Evolutionary conservation across 2,888 invertebrate species (phyloP).

Genomic region (Carpatolechia fugitivella): DNA sequence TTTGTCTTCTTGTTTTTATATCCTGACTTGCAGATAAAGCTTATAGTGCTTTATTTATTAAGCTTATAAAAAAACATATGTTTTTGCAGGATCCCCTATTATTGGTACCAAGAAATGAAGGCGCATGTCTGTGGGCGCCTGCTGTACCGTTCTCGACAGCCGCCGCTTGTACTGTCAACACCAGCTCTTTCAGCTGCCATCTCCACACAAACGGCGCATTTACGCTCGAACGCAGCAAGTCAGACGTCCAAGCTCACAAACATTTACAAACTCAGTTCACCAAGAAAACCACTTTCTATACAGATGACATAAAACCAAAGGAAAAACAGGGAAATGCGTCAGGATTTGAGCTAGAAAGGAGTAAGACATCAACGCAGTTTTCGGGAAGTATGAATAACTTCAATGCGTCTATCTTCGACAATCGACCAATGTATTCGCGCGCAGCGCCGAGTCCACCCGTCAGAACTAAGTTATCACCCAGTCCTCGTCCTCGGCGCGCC

Average conservation of each 20-base stretch:
- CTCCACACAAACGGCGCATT: slow-evolving; percentile 65
- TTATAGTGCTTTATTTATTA: no score
- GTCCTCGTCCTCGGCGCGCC: slow-evolving; percentile 33
- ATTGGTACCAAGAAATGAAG: slow-evolving; percentile 81
- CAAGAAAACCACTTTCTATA: slow-evolving; percentile 62
- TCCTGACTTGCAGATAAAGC: no score
- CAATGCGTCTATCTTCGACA: slow-evolving; percentile 63
- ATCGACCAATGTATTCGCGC: slow-evolving; percentile 57
- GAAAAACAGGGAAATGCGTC: slow-evolving; percentile 34
- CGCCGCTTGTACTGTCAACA: slow-evolving; percentile 63
- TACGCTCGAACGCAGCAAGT: slow-evolving; percentile 68
- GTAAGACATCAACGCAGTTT: slow-evolving; percentile 61
- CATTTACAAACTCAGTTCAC: slow-evolving; percentile 45
- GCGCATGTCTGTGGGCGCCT: slow-evolving; percentile 73
- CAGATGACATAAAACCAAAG: slow-evolving; percentile 35
- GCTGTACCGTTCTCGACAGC: slow-evolving; percentile 64
- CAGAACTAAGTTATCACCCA: slow-evolving; percentile 61
- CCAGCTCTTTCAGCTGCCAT: slow-evolving; percentile 68
- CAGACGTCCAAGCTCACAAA: slow-evolving; percentile 62
- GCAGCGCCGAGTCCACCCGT: slow-evolving; percentile 72
- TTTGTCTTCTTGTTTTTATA: no score
- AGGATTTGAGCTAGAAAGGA: slow-evolving; percentile 56
- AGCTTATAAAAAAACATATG: not conserved
- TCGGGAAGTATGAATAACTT: slow-evolving; percentile 45
- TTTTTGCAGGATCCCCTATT: slow-evolving; percentile 74